phyloP scores from a whole-genome alignment of 2,797 vertebrate genomes.

The Chaetodon trifasciatus region DNA sequence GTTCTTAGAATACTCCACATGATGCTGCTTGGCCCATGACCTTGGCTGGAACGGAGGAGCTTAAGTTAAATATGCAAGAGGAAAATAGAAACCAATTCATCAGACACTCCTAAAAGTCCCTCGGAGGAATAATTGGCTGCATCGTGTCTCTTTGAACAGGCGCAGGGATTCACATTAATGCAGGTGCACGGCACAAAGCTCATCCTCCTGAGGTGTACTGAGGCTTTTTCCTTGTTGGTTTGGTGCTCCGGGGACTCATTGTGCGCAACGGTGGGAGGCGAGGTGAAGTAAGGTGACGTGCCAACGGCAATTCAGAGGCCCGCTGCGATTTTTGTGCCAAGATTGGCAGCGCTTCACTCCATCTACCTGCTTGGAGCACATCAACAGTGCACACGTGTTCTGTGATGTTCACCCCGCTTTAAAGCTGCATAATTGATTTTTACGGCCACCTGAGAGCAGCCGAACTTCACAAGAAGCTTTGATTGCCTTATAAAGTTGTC shows the following conservation, averaged over 20 bases:
- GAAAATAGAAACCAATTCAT: background rate
- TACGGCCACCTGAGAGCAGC: background rate
- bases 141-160: background rate
- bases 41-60: constrained; percentile 22
- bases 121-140: constrained; percentile 25
- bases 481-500: background rate
- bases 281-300: background rate
- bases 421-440: background rate
- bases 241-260: background rate
- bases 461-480: background rate
- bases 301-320: background rate
- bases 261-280: constrained; percentile 7
- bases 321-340: background rate
- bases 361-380: constrained; percentile 1
- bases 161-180: background rate
- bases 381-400: background rate
- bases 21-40: background rate
- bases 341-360: background rate
- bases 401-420: background rate
- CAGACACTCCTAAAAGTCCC: constrained; percentile 5
- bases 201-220: background rate
- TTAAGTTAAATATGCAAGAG: background rate
- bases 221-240: background rate
- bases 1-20: background rate
- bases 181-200: background rate